Evolutionary conservation across 2,113 vertebrate species (phyloP).

Genomic region (Drymodes brunneopygia): DNA sequence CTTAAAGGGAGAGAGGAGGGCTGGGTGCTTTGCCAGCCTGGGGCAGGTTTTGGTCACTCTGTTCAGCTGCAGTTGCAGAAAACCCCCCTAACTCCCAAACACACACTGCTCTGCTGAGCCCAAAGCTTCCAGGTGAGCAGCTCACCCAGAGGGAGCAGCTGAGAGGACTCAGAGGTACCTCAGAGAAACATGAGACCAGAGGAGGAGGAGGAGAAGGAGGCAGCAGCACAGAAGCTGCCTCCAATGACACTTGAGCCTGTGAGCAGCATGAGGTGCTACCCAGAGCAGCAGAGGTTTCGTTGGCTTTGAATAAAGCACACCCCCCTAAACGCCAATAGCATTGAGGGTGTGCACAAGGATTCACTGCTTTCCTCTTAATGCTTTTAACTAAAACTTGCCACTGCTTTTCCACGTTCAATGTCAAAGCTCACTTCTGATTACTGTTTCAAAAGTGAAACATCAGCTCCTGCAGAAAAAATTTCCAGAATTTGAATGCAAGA

Average conservation of each 20-base stretch:
- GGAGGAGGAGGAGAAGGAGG: neutral
- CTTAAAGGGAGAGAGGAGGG: neutral
- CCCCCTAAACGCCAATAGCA: fast-evolving
- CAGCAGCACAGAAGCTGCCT: neutral
- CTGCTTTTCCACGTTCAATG: neutral
- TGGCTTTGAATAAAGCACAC: neutral
- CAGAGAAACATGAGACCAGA: neutral
- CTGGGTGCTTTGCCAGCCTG: neutral
- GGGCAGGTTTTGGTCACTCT: neutral
- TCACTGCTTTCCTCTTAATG: neutral
- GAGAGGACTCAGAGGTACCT: neutral
- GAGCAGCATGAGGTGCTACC: neutral
- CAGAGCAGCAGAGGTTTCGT: neutral
- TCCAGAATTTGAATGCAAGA: neutral
- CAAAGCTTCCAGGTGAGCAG: neutral
- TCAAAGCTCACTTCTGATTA: neutral
- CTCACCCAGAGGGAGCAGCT: neutral
- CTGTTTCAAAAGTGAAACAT: neutral
- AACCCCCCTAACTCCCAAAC: neutral
- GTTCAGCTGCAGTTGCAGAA: neutral
- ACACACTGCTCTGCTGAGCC: neutral
- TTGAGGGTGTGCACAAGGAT: neutral
- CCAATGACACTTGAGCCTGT: neutral
- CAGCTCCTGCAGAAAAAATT: neutral
- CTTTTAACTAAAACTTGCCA: neutral